phyloP scores from a whole-genome alignment of 2,797 vertebrate genomes.

The Macropodus opercularis region DNA sequence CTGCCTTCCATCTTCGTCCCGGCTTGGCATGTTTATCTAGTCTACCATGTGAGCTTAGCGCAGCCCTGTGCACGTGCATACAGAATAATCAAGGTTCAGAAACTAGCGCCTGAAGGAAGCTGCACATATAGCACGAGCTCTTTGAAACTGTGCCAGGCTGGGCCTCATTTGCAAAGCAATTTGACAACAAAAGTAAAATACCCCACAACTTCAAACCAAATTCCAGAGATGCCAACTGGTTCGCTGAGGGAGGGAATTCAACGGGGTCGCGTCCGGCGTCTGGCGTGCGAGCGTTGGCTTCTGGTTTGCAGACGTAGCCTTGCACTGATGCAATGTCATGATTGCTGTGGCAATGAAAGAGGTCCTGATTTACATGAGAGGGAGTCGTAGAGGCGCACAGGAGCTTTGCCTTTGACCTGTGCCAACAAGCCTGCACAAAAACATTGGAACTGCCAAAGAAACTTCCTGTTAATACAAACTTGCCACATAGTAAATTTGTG shows the following conservation, averaged over 20 bases:
- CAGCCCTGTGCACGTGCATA: slow-evolving; percentile 71
- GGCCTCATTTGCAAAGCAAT: slow-evolving; percentile 79
- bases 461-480: slow-evolving; percentile 29
- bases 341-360: slow-evolving; percentile 73
- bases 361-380: slow-evolving; percentile 71
- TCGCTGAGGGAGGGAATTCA: slow-evolving; percentile 51
- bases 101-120: slow-evolving; percentile 73
- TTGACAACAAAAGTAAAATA: slow-evolving; percentile 77
- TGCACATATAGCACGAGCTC: slow-evolving; percentile 67
- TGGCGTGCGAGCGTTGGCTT: slow-evolving; percentile 39
- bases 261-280: slow-evolving; percentile 55
- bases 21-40: slow-evolving; percentile 78
- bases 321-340: slow-evolving; percentile 73
- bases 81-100: slow-evolving; percentile 71
- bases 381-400: slow-evolving; percentile 61
- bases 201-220: slow-evolving; percentile 73
- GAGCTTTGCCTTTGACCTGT: slow-evolving; percentile 71
- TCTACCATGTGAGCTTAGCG: slow-evolving; percentile 73
- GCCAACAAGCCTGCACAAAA: slow-evolving; percentile 69
- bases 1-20: slow-evolving; percentile 68
- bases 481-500: slow-evolving; percentile 7
- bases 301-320: slow-evolving; percentile 64
- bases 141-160: slow-evolving; percentile 77
- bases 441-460: slow-evolving; percentile 71
- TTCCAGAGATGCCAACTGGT: slow-evolving; percentile 62